A percentile compares a stretch with the other conserved stretches of the same genome.
Evolutionary conservation across 2,888 invertebrate species (phyloP).

Genomic region (Drosophila formosana): DNA sequence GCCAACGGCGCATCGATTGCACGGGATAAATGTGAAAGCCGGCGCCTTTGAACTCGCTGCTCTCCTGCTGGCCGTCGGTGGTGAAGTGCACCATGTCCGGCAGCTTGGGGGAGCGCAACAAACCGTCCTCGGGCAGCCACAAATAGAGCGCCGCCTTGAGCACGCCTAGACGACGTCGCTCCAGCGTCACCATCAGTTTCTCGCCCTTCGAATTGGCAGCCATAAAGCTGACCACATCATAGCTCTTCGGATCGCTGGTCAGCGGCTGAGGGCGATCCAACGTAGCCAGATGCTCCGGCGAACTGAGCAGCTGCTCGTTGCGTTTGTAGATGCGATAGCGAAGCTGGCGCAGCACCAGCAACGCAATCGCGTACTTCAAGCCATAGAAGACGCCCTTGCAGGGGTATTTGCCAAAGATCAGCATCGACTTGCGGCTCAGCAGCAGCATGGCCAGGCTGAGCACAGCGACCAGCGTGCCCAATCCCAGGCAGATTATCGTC

Average conservation of each 20-base stretch:
- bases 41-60: slow-evolving; percentile 87
- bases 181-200: slow-evolving; percentile 89
- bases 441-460: slow-evolving; percentile 62
- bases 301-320: slow-evolving; percentile 68
- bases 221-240: slow-evolving; percentile 93
- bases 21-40: slow-evolving; percentile 89
- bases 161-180: slow-evolving; percentile 88
- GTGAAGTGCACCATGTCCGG: slow-evolving; percentile 89
- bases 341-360: slow-evolving; percentile 83
- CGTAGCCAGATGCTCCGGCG: slow-evolving; percentile 75
- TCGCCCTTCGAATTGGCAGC: slow-evolving; percentile 88
- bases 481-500: slow-evolving; percentile 44
- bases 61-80: slow-evolving; percentile 85
- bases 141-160: slow-evolving; percentile 89
- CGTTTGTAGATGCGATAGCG: slow-evolving; percentile 84
- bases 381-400: slow-evolving; percentile 86
- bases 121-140: slow-evolving; percentile 89
- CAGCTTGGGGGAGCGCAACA: slow-evolving; percentile 89
- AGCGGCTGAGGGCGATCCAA: slow-evolving; percentile 86
- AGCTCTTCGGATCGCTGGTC: slow-evolving; percentile 86
- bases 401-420: slow-evolving; percentile 87
- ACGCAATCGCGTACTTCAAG: slow-evolving; percentile 86
- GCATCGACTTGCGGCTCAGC: slow-evolving; percentile 76
- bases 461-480: slow-evolving; percentile 58
- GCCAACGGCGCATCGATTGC: slow-evolving; percentile 91